Conservation (phyloP, 2,888 invertebrate species). For the Craniophora ligustri region DNA sequence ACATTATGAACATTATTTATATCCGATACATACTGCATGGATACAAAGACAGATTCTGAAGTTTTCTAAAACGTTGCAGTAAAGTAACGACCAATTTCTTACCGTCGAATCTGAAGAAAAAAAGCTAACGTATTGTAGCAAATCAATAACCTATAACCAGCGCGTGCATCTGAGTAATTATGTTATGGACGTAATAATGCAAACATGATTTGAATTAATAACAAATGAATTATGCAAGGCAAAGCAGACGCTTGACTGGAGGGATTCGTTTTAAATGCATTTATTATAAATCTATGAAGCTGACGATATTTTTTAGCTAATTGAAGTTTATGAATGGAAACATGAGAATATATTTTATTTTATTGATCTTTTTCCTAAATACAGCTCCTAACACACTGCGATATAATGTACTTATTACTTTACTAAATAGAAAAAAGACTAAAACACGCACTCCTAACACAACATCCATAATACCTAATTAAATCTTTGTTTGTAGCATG, state of each 20-base stretch:
- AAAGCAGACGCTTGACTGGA: constrained; percentile 43
- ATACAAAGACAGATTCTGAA: too few species aligned
- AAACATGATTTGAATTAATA: constrained; percentile 61
- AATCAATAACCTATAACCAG: constrained; percentile 47
- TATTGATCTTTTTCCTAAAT: too few species aligned
- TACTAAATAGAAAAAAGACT: too few species aligned
- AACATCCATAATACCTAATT: constrained; percentile 34
- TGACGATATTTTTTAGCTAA: too few species aligned
- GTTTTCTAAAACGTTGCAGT: too few species aligned
- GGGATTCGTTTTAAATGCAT: constrained; percentile 8
- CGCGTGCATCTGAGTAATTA: constrained; percentile 62
- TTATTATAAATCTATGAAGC: neutral
- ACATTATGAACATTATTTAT: too few species aligned
- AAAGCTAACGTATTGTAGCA: constrained; percentile 14
- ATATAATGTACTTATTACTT: too few species aligned
- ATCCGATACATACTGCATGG: too few species aligned
- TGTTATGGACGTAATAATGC: constrained; percentile 59
- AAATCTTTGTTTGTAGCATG: constrained; percentile 25
- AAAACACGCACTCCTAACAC: constrained; percentile 32
- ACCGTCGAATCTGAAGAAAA: neutral
- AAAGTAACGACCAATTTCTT: too few species aligned
- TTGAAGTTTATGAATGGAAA: too few species aligned
- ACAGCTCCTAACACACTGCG: too few species aligned
- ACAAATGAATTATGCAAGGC: constrained; percentile 64
- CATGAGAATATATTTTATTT: too few species aligned